A percentile compares a stretch with the other conserved stretches of the same genome.
phyloP scores from a whole-genome alignment of 2,797 vertebrate genomes.

The Sebastes matsubarae region DNA sequence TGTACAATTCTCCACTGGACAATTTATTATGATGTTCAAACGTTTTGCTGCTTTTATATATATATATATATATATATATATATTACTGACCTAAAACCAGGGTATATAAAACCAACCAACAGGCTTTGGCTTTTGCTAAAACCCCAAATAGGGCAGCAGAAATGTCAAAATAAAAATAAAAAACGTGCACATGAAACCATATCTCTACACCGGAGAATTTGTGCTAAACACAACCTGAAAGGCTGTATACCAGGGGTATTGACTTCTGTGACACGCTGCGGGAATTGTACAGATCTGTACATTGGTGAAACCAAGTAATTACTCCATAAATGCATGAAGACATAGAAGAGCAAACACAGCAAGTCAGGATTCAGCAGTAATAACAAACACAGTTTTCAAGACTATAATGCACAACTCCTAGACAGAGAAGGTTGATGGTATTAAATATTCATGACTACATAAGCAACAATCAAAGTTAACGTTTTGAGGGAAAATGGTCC shows the following conservation, averaged over 20 bases:
- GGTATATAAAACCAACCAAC: background rate
- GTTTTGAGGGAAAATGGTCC: too few species aligned
- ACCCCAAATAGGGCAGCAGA: background rate
- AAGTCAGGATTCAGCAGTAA: background rate
- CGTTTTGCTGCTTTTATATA: background rate
- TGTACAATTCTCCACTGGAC: background rate
- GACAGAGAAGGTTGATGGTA: background rate
- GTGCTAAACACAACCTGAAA: background rate
- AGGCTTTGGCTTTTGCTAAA: background rate
- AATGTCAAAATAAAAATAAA: background rate
- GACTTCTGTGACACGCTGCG: background rate
- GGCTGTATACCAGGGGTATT: background rate
- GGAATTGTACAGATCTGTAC: background rate
- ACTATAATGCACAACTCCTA: background rate
- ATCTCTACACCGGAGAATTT: background rate
- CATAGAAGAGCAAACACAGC: background rate
- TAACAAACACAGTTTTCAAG: background rate
- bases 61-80: too few species aligned
- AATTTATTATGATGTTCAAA: background rate
- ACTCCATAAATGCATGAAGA: background rate
- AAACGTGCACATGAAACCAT: background rate
- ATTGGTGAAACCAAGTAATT: background rate
- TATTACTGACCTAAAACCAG: background rate
- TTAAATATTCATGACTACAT: background rate
- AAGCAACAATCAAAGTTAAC: background rate